phyloP scores from a whole-genome alignment of 2,113 vertebrate species.

The Misgurnus anguillicaudatus region DNA sequence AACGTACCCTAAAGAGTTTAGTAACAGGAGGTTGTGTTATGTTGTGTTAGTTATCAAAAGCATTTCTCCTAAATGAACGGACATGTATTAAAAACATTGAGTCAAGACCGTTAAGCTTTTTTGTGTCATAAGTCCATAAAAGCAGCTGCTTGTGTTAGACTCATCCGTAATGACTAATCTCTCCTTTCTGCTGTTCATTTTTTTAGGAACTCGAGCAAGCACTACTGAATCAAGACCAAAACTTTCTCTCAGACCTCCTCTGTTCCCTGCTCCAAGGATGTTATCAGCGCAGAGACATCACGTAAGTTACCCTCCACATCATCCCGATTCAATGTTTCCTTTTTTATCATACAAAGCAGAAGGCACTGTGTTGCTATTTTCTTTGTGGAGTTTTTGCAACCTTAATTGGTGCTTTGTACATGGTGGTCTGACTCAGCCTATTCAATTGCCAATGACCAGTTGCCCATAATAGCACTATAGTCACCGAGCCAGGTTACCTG shows the following conservation, averaged over 20 bases:
- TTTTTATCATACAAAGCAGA: neutral
- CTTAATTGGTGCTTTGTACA: neutral
- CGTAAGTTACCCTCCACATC: constrained; percentile 80
- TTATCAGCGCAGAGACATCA: constrained; percentile 95
- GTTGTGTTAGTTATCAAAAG: neutral
- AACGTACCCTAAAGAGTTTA: neutral
- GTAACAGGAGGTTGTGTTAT: neutral
- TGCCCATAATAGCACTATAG: neutral
- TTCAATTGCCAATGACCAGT: neutral
- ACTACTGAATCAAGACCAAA: constrained; percentile 86
- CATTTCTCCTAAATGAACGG: constrained; percentile 9
- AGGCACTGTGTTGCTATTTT: neutral
- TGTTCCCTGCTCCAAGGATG: constrained; percentile 95
- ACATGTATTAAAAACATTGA: constrained; percentile 15
- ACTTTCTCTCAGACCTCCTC: constrained; percentile 92
- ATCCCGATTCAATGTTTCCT: neutral
- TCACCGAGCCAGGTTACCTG: constrained; percentile 8
- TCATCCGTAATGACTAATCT: constrained; percentile 34
- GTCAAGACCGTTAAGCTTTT: neutral
- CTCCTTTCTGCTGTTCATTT: constrained; percentile 30
- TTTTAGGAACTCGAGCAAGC: constrained; percentile 93
- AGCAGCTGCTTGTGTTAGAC: constrained; percentile 34
- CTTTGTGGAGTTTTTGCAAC: constrained; percentile 3
- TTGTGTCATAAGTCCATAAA: constrained; percentile 17
- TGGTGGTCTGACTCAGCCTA: constrained; percentile 7